Base-by-base conservation (phyloP, 1,140 invertebrate genomes). In the Leptestheria dahalacensis region DNA sequence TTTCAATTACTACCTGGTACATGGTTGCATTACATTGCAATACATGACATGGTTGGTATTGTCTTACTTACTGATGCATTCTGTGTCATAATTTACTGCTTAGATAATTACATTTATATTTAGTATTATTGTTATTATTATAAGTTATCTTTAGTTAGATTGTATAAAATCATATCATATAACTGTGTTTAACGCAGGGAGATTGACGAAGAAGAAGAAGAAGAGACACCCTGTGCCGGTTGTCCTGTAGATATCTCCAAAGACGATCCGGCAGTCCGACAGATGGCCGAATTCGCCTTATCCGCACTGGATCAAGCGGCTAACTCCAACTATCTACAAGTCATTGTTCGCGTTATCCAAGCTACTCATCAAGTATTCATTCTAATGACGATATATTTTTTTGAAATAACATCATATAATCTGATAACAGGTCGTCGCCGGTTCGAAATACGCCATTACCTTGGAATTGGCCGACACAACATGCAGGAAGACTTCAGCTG, bases 171-270 rank as follows among this genome's bases (percentile, higher is more conserved):
- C n/a, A n/a, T n/a, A n/a, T n/a, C n/a, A n/a, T n/a, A n/a, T n/a
- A n/a, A n/a, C n/a, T n/a, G n/a, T n/a, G n/a, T n/a, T n/a, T n/a
- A n/a, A n/a, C n/a, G n/a, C n/a, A 60, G 70, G 10, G 69, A 67
- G 59, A 70, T 69, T 46, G 73, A 71, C 26, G 74, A 73, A 33
- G 74, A 74, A 15, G 74, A 75, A 23, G 75, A 74, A 10, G 77
- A 77, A 52, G 78, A 79, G n/a, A 0, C 62, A 6, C 54, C 62
- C 1, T 67, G 66, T 33, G 2, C 57, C 10, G 66, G 66, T 25
- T 67, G 66, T 59, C 48, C 63, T 2, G n/a, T 15, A 12, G 64
- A 65, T 6, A 61, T 63, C 3, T 59, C 65, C 48, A 24, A 53
- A 15, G 53, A 65, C 24, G 61, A 65, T 51, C 20, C 47, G 2